phyloP scores from a whole-genome alignment of 2,797 vertebrate species.

The Enteromius argenteus region DNA sequence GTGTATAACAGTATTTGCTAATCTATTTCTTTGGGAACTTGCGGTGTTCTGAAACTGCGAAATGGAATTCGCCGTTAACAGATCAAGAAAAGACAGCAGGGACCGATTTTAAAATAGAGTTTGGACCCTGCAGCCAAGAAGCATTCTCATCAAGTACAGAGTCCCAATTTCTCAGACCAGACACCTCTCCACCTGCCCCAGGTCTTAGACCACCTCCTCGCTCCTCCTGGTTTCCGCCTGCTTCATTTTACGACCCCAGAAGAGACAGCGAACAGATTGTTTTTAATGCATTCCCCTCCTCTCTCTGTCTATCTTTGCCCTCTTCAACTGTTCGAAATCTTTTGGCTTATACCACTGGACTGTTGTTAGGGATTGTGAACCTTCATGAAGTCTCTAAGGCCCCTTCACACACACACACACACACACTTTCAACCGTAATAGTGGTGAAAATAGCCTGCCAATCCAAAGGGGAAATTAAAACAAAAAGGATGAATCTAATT shows the following conservation, averaged over 20 bases:
- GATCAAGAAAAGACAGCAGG: constrained; percentile 52
- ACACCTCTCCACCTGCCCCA: constrained; percentile 56
- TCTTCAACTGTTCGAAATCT: constrained; percentile 29
- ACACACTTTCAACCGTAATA: constrained; percentile 53
- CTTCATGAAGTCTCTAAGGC: constrained; percentile 13
- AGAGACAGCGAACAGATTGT: constrained; percentile 44
- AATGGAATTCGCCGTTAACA: constrained; percentile 41
- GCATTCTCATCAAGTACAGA: constrained; percentile 57
- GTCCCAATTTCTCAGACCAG: constrained; percentile 57
- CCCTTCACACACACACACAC: constrained; percentile 38
- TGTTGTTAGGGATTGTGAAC: constrained; percentile 33
- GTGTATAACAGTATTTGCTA: constrained; percentile 34
- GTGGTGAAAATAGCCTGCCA: constrained; percentile 75
- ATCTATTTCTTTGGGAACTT: constrained; percentile 47
- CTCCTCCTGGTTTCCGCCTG: constrained; percentile 25
- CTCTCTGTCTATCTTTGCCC: constrained; percentile 30
- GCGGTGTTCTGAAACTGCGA: constrained; percentile 26
- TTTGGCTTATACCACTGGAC: constrained; percentile 32
- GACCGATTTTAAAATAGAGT: constrained; percentile 53
- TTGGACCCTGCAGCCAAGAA: constrained; percentile 52
- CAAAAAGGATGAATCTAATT: constrained; percentile 75
- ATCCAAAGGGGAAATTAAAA: constrained; percentile 81
- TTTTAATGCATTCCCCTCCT: constrained; percentile 44
- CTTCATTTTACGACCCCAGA: constrained; percentile 48
- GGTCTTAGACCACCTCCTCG: constrained; percentile 44